These are phyloP conservation scores for Dichetophora obliterata DNA, from an alignment of 2,888 invertebrate genomes.

Conservation along the genomic window DNA sequence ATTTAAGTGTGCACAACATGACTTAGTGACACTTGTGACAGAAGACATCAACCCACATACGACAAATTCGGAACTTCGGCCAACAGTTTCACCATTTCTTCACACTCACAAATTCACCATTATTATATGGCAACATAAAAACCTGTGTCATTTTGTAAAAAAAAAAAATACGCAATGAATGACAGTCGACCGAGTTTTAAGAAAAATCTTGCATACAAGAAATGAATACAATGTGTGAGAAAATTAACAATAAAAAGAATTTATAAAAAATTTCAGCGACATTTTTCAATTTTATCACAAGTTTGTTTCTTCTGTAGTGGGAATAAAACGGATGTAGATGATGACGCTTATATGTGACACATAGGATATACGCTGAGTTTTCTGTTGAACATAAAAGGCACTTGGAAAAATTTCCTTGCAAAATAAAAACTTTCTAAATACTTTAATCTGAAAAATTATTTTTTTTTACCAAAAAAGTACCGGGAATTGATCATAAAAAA, in stretches of 20 bases:
- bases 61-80: no score
- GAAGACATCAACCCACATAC: not conserved
- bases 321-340: not conserved
- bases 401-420: not conserved
- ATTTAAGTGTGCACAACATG: not conserved
- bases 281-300: slow-evolving; percentile 52
- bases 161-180: not conserved
- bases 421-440: not conserved
- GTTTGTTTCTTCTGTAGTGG: slow-evolving; percentile 35
- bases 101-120: no score
- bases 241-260: slow-evolving; percentile 30
- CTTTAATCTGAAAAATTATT: not conserved
- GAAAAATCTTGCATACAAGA: not conserved
- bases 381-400: not conserved
- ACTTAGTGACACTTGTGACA: not conserved
- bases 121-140: not conserved
- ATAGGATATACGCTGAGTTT: not conserved
- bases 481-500: no score
- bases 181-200: not conserved
- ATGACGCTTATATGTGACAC: not conserved
- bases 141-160: not conserved
- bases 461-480: no score
- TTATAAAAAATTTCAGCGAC: slow-evolving; percentile 39
- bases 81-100: no score
- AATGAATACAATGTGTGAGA: not conserved